Base-by-base conservation (phyloP, 2,113 vertebrate genomes). In the Silurus glanis region DNA sequence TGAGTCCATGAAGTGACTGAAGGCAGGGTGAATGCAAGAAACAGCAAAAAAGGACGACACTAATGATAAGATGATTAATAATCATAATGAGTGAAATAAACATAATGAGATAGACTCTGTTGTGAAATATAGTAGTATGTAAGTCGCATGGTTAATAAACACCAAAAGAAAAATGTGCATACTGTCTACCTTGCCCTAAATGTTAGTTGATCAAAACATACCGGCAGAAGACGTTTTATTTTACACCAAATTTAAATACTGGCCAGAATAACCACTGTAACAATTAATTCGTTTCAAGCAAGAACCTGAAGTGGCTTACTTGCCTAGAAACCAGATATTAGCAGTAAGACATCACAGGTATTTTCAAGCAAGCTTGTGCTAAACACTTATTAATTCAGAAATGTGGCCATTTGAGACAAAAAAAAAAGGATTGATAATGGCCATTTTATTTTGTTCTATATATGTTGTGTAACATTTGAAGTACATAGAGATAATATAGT, bases 21-120 rank as follows among this genome's bases (percentile, higher is more conserved):
- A 67, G 9, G 87, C 91, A 55, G 90, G 90, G 87, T 93, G 92
- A 93, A 95, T 94, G 94, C 93, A 93, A 93, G 91, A 94, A 91
- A 93, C 95, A 94, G 94, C 94, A 94, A 94, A 92, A 94, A 95
- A 94, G 93, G 92, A 49, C n/a, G 19, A 6, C 16, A 67, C 47
- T 37, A 83, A 84, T 25, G 23, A 75, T 59, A 6, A 45, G 67
- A 9, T 37, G 1, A 21, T 12, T 56, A 37, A 37, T 37, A 37
- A 37, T 55, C 49, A 19, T 66, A 25, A 55, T 69, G 62, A 55
- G 17, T 61, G 28, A 47, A 61, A 61, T 80, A 80, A 80, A 19
- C 78, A 80, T 9, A 19, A 61, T 61, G 78, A 80, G 25, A 10
- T 19, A 21, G 25, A 37, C 28, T 47, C 56, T 80, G 55, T 45